phyloP scores from a whole-genome alignment of 2,888 invertebrate species.

The Heliconius charithonia region DNA sequence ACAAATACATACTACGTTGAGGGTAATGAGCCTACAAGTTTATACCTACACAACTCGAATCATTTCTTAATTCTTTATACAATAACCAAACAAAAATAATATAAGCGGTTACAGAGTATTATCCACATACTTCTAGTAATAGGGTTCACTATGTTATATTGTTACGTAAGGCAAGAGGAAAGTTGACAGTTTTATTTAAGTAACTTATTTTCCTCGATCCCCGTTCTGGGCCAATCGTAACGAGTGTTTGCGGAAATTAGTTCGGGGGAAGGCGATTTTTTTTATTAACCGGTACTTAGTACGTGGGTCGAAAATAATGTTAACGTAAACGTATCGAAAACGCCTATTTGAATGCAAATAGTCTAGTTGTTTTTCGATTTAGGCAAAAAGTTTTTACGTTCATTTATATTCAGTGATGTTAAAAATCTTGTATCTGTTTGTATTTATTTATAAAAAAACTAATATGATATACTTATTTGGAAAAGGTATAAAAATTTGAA shows the following conservation, averaged over 20 bases:
- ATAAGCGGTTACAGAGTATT: neutral
- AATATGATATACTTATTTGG: too few species aligned
- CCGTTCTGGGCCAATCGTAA: conserved; percentile 64
- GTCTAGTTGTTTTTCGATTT: conserved; percentile 33
- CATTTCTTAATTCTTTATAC: too few species aligned
- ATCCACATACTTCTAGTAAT: neutral
- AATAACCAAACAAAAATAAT: neutral
- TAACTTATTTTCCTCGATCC: conserved; percentile 71
- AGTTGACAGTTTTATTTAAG: conserved; percentile 54
- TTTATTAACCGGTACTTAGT: conserved; percentile 54
- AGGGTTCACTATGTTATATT: conserved; percentile 20
- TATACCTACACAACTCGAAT: too few species aligned
- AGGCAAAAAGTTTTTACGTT: neutral
- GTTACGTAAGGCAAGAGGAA: conserved; percentile 39
- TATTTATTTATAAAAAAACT: neutral
- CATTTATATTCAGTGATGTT: neutral
- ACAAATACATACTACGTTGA: too few species aligned
- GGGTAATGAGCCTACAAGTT: too few species aligned
- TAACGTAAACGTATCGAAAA: conserved; percentile 49
- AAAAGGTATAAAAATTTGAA: too few species aligned
- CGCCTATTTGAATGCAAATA: conserved; percentile 53
- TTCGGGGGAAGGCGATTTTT: conserved; percentile 68
- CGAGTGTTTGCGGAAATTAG: conserved; percentile 67
- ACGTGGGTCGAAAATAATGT: conserved; percentile 66
- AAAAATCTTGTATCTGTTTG: neutral